Evolutionary conservation across 2,797 vertebrate species (phyloP).

Genomic region (Halcyon smyrnensis): DNA sequence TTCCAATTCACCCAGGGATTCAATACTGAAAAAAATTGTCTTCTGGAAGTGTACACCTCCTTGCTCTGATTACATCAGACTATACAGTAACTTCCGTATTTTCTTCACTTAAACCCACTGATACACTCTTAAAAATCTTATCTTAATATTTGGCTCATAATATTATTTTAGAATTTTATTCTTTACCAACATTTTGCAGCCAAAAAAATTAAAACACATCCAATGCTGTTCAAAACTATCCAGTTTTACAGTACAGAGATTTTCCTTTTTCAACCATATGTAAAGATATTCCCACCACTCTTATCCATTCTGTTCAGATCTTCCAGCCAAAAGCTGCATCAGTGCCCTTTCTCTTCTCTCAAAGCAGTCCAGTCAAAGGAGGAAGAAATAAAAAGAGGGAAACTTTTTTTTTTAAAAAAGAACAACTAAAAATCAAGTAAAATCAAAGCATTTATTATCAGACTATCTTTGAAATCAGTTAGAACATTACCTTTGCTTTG

Average conservation of each 20-base stretch:
- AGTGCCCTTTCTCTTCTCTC: background rate
- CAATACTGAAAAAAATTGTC: background rate
- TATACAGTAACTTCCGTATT: background rate
- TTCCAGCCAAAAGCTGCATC: background rate
- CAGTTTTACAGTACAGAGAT: fast-evolving
- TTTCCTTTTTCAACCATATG: background rate
- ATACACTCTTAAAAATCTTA: background rate
- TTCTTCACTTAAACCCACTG: background rate
- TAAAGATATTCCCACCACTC: background rate
- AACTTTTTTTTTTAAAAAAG: background rate
- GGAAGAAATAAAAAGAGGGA: too few species aligned
- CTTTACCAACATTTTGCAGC: background rate
- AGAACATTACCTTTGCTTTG: background rate
- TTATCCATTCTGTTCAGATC: background rate
- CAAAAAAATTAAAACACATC: background rate
- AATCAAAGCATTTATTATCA: background rate
- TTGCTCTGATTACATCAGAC: background rate
- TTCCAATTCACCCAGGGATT: background rate
- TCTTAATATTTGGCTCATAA: background rate
- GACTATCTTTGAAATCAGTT: background rate
- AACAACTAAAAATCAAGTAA: background rate
- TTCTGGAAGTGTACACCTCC: background rate
- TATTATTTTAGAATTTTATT: background rate
- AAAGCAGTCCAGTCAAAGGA: background rate
- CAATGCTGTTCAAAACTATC: background rate